Base-by-base conservation (phyloP, 2,888 invertebrate species). In the Yponomeuta sedellus region DNA sequence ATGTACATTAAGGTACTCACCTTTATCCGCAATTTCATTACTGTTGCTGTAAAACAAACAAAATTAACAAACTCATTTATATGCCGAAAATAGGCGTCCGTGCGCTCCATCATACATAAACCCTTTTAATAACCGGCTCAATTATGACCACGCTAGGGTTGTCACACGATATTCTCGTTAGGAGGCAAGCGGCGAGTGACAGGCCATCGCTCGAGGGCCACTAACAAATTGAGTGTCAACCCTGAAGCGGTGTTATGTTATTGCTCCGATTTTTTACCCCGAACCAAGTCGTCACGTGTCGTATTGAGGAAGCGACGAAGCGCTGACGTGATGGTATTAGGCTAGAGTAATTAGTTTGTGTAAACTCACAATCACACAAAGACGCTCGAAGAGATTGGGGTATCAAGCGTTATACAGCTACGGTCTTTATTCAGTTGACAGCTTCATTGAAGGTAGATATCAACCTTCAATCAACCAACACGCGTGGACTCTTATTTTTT, bases 141-240 rank as follows among this genome's bases (percentile, higher is more conserved):
- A 52, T 52, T 52, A 52, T 16, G 44, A 16, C 44, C 16, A 52
- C 8, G 44, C 34, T 25, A 56, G 56, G 64, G 64, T 3, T 64
- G 56, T 57, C 66, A 66, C 66, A 70, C 70, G 71, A 73, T 74
- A 72, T 70, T 72, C 69, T 73, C 72, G 74, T 75, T 73, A 73
- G 59, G 59, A 57, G 65, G n/a, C 59, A 61, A 57, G 57, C 44
- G 61, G 25, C 61, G 28, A 40, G 6, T 16, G 52, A 61, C 66
- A 66, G 52, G n/a, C 25, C 61, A 61, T 66, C 66, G 44, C 20
- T 52, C 66, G n/a, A 52, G 52, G 64, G 71, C 69, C 77, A 71
- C 68, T 74, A 77, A 81, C 77, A 85, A 86, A 86, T 86, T 82
- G 80, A 76, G 79, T 86, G 86, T 86, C 85, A 80, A 73, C 59